Base-by-base conservation (phyloP, 2,797 vertebrate species). In the Gobio occitaniae region DNA sequence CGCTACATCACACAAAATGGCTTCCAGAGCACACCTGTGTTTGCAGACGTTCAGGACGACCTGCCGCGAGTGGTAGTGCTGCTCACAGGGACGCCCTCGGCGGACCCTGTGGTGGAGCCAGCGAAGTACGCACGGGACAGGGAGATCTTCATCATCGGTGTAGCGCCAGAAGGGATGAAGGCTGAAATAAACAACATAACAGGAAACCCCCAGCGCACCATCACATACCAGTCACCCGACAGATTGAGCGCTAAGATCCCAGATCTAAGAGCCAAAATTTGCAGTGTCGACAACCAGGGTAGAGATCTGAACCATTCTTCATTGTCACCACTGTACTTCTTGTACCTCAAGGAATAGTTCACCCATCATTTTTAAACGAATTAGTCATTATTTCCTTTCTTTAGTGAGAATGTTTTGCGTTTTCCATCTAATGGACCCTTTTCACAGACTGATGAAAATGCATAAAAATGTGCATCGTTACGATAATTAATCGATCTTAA, bases 251-350 rank as follows among this genome's bases (percentile, higher is more conserved):
- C 89, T 88, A 97, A 95, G 88, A 96, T 98, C 48, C 95, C 96
- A 0, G 96, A 97, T 84, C 96, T 99, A 32, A 96, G 94, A 89
- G 94, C 95, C 74, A 98, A 94, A 91, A 97, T 99, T 85, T 99
- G 98, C 93, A 96, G 94, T 6, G 93, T 95, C 75, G 95, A 95
- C 41, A 95, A 0, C 52, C 95, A 96, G 95, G 98, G 98, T 99
- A 91, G 2, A 68, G 17, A 29, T 84, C 25, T 79, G 16, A 65
- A 13, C n/a, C 29, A 29, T 44, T 41, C 11, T n/a, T 77, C 7
- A 59, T 36, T 6, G 19, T 21, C 32, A 75, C 50, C 10, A 76
- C 29, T 12, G 29, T 36, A 36, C 15, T 76, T 4, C 0, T 21
- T 75, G 48, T 7, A 36, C 29, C 10, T 75, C 29, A 76, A 54